phyloP scores from a whole-genome alignment of 2,113 vertebrate species.

The Mesitornis unicolor region DNA sequence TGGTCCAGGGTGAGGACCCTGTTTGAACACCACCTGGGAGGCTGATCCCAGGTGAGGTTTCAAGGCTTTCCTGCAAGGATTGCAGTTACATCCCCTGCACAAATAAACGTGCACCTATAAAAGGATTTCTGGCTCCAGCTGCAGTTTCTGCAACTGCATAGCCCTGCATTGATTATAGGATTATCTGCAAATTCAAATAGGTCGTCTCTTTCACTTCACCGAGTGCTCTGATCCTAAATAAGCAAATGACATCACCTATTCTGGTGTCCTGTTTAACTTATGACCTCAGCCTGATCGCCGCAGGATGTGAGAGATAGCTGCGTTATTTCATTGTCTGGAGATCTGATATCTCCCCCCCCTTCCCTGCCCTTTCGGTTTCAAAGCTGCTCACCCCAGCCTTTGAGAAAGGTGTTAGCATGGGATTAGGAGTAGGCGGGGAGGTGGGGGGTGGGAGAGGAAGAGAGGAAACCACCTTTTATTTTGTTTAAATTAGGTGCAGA shows the following conservation, averaged over 20 bases:
- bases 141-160: conserved; percentile 7
- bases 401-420: conserved; percentile 36
- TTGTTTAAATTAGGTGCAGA: conserved; percentile 16
- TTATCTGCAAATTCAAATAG: conserved; percentile 19
- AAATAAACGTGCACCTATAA: background rate
- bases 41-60: conserved; percentile 27
- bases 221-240: conserved; percentile 51
- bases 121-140: background rate
- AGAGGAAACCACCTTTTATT: conserved; percentile 19
- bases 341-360: background rate
- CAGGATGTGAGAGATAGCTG: conserved; percentile 51
- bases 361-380: background rate
- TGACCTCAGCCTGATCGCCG: conserved; percentile 41
- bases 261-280: conserved; percentile 63
- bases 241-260: conserved; percentile 63
- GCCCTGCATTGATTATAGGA: background rate
- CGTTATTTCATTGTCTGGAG: conserved; percentile 50
- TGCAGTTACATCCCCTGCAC: background rate
- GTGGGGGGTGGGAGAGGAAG: background rate
- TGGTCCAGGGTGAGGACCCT: background rate
- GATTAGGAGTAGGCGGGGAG: conserved; percentile 1
- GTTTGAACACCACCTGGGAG: background rate
- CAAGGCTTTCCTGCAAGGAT: background rate
- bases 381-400: background rate
- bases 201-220: conserved; percentile 30